Evolutionary conservation across 2,113 vertebrate species (phyloP), one percentile per base, ranked within the genome.

Genomic region (Podiceps cristatus): DNA sequence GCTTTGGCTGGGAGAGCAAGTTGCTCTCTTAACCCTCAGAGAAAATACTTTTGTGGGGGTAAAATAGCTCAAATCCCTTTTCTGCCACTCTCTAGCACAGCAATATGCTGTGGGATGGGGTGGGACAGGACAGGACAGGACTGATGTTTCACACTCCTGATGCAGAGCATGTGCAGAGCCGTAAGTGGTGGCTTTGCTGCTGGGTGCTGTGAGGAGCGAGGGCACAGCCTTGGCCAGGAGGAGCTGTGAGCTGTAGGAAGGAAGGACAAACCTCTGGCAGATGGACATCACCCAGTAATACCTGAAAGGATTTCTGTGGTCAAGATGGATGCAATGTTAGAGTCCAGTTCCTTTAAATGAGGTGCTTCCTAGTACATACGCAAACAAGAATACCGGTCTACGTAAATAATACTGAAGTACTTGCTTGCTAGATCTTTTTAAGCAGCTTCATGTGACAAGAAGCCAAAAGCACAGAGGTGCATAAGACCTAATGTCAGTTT

Each of bases 61-160:
- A 63, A 58, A 88, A 60, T 28, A 58, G 17, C 55, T 76, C 45
- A 29, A 7, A 16, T 72, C 11, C 5, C 3, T 62, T 49, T 86
- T 35, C 27, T 66, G 29, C 23, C 13, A 3, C 18, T 6, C 19
- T n/a, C 35, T n/a, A 78, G 35, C 40, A 22, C 8, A 66, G 31
- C 31, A 27, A 20, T 19, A 13, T 24, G 18, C 45, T 35, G 40
- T 31, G 33, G 33, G 37, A 50, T 27, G 22, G 11, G 13, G 22
- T 2, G 14, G 12, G 49, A 28, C 24, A 15, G 31, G 13, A 33
- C 5, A 11, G 23, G 11, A 52, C 1, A 3, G 35, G 35, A 42
- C 4, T 1, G 25, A 33, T 9, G 2, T 50, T n/a, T 55, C 6
- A 1, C 18, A 2, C 4, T 44, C 7, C 3, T n/a, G 37, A 37